Evolutionary conservation across 2,797 vertebrate genomes (phyloP), one percentile per base, ranked within the genome.

Genomic region (Sebastes oblongus): DNA sequence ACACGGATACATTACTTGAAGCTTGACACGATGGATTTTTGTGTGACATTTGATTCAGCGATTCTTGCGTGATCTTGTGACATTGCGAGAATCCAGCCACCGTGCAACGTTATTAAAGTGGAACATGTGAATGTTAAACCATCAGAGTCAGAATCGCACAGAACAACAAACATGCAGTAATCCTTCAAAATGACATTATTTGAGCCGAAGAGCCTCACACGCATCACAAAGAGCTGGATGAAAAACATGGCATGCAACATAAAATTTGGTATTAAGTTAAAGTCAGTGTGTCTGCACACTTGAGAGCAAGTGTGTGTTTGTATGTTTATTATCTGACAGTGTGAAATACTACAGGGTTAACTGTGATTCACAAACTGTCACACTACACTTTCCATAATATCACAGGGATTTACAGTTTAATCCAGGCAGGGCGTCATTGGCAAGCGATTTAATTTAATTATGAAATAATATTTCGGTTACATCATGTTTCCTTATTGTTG

Each of bases 391-490:
- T 91, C 75, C 90, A 88, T 87, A 87, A 91, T 72, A 85, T 65
- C 50, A 30, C 34, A 25, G 30, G 77, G 83, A 91, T 91, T 90
- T 86, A 77, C 71, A 65, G 72, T 78, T 78, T 79, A 70, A 89
- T 80, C 79, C 70, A 68, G 69, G 72, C 70, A 68, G 65, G 70
- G 70, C 30, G 58, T 91, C 86, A 83, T 59, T 87, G 83, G 58
- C 81, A 78, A 72, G 70, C 77, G 90, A 80, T 77, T 82, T 64
- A 73, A 78, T 81, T 69, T 86, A 86, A 91, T 89, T 85, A 80
- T 75, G 65, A 91, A 91, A 80, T 86, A 72, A 88, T 84, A 88
- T 91, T 91, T 90, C 75, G 73, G 68, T 82, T 81, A 84, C 85
- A 80, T 86, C 70, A 77, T 66, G 30, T 86, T 81, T 89, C 70